Conservation (phyloP, 2,888 invertebrate genomes). For the Cryptocheilus praepositus region DNA sequence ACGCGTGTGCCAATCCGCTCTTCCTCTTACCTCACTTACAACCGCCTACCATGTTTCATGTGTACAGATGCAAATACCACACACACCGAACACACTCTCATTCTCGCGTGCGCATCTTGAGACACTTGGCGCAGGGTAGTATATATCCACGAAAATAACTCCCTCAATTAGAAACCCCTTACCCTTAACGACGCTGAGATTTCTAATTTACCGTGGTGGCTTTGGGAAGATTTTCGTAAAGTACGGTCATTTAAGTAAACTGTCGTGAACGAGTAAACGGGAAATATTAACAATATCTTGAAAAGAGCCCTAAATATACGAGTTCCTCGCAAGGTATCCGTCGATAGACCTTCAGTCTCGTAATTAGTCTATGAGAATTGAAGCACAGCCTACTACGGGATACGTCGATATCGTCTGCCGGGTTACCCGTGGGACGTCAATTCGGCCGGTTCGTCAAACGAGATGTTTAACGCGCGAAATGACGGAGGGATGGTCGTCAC, state of each 20-base stretch:
- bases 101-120: slow-evolving; percentile 27
- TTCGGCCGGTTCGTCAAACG: slow-evolving; percentile 8
- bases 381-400: no score
- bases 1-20: slow-evolving; percentile 41
- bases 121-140: slow-evolving; percentile 43
- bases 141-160: slow-evolving; percentile 34
- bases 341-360: no score
- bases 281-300: no score
- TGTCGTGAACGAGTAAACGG: no score
- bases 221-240: no score
- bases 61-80: background rate
- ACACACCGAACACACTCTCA: slow-evolving; percentile 15
- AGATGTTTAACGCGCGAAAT: background rate
- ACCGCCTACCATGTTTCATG: background rate
- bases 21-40: slow-evolving; percentile 11
- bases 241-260: no score
- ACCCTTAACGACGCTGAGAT: slow-evolving; percentile 15
- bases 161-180: slow-evolving; percentile 5
- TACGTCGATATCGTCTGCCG: no score
- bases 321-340: no score
- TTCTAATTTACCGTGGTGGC: no score
- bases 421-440: no score
- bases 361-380: no score
- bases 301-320: no score
- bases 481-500: background rate